These are phyloP conservation scores for Glyphotaelius pellucidus DNA, from an alignment of 2,888 invertebrate species.

Conservation along the genomic window DNA sequence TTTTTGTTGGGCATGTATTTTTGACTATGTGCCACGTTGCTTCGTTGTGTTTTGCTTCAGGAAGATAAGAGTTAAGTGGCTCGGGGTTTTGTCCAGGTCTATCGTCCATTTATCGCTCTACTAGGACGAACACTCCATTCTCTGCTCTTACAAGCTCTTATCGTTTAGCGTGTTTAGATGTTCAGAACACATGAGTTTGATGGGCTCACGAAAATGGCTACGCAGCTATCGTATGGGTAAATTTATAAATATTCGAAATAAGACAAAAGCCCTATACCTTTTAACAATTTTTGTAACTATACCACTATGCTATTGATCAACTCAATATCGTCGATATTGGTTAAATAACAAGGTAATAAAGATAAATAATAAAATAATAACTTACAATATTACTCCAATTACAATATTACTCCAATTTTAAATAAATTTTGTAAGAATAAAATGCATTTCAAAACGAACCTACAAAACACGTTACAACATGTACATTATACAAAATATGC, in stretches of 20 bases:
- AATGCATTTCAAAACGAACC: too few species aligned
- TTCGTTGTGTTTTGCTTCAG: neutral
- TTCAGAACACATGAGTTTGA: neutral
- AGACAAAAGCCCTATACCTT: too few species aligned
- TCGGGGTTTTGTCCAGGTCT: slow-evolving; percentile 21
- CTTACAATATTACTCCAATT: too few species aligned
- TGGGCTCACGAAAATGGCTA: neutral
- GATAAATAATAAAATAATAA: too few species aligned
- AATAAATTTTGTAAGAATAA: too few species aligned
- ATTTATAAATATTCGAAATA: neutral
- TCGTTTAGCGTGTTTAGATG: neutral
- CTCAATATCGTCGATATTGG: too few species aligned
- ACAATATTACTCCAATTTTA: too few species aligned
- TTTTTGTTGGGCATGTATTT: neutral
- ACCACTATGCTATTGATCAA: too few species aligned
- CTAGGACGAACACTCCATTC: neutral
- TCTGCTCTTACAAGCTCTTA: neutral
- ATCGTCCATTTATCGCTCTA: slow-evolving; percentile 28
- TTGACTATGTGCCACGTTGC: neutral
- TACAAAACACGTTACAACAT: too few species aligned
- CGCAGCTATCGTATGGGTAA: neutral
- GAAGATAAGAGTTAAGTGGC: slow-evolving; percentile 17
- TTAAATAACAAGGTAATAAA: too few species aligned
- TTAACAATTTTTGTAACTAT: too few species aligned
- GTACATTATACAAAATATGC: too few species aligned